A percentile compares a stretch with the other conserved stretches of the same genome.
Evolutionary conservation across 2,888 invertebrate species (phyloP).

Genomic region (Cataglyphis rosenhaueri): DNA sequence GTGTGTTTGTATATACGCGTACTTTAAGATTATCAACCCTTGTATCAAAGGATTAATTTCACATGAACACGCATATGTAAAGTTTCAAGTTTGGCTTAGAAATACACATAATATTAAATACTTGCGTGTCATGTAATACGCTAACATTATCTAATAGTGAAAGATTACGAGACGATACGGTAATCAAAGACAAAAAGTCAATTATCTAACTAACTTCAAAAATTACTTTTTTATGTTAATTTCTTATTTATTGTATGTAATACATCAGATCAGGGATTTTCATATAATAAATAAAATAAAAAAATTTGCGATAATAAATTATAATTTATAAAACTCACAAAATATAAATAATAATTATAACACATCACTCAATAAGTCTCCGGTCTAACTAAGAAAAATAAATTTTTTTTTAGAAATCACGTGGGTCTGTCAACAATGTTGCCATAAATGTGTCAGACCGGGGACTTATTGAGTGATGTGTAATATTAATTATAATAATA

Average conservation of each 20-base stretch:
- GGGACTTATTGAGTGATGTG: too few relatives aligned
- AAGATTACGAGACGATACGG: neutral
- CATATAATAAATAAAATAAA: neutral
- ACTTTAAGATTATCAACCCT: slow-evolving; percentile 27
- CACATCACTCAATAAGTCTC: too few relatives aligned
- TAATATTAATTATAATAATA: too few relatives aligned
- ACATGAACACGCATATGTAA: slow-evolving; percentile 24
- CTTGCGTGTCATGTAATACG: slow-evolving; percentile 5
- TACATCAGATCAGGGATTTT: neutral
- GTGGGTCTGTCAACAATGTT: too few relatives aligned
- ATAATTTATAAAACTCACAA: too few relatives aligned
- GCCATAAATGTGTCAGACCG: too few relatives aligned
- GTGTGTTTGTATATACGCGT: slow-evolving; percentile 17
- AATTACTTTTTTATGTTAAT: slow-evolving; percentile 13
- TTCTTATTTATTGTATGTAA: neutral
- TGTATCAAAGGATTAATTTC: slow-evolving; percentile 31
- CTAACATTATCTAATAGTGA: slow-evolving; percentile 15
- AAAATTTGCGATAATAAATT: neutral
- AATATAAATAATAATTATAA: too few relatives aligned
- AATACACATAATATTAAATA: slow-evolving; percentile 31
- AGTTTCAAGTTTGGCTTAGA: slow-evolving; percentile 22
- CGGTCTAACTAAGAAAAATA: too few relatives aligned
- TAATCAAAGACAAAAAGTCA: neutral
- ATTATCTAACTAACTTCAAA: neutral
- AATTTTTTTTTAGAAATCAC: too few relatives aligned